Evolutionary conservation across 2,797 vertebrate genomes (phyloP).

Genomic region (Takifugu ocellatus): DNA sequence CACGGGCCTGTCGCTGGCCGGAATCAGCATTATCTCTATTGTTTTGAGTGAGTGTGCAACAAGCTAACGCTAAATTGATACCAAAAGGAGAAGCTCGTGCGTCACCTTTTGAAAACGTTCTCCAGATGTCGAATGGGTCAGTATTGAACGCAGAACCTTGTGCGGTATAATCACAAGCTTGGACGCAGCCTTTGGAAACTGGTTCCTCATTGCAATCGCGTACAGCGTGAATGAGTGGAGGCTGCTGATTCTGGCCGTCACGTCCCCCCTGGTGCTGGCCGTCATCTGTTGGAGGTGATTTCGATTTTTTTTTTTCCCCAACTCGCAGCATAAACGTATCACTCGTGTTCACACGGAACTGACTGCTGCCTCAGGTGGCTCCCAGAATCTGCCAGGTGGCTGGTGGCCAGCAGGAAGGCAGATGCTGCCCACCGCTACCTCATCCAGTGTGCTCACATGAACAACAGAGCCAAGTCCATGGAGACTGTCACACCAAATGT

Average conservation of each 20-base stretch:
- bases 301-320: neutral
- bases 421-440: conserved; percentile 65
- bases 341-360: conserved; percentile 7
- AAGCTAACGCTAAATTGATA: neutral
- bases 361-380: conserved; percentile 50
- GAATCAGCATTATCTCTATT: conserved; percentile 63
- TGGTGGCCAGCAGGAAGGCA: conserved; percentile 54
- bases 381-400: conserved; percentile 73
- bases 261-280: conserved; percentile 74
- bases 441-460: conserved; percentile 58
- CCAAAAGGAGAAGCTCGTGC: neutral
- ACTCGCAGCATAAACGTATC: neutral
- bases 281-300: conserved; percentile 50
- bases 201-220: conserved; percentile 45
- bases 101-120: neutral
- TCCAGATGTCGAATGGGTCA: conserved; percentile 64
- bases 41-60: conserved; percentile 51
- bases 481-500: conserved; percentile 47
- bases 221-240: conserved; percentile 68
- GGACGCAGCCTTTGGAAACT: conserved; percentile 66
- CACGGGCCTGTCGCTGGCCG: conserved; percentile 61
- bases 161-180: conserved; percentile 58
- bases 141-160: conserved; percentile 60
- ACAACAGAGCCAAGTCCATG: conserved; percentile 50
- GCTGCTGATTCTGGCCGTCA: conserved; percentile 60